Percentiles rank a stretch among this genome's conserved stretches.
Evolutionary conservation across 1,140 invertebrate species (phyloP).

Genomic region (Triops cancriformis): DNA sequence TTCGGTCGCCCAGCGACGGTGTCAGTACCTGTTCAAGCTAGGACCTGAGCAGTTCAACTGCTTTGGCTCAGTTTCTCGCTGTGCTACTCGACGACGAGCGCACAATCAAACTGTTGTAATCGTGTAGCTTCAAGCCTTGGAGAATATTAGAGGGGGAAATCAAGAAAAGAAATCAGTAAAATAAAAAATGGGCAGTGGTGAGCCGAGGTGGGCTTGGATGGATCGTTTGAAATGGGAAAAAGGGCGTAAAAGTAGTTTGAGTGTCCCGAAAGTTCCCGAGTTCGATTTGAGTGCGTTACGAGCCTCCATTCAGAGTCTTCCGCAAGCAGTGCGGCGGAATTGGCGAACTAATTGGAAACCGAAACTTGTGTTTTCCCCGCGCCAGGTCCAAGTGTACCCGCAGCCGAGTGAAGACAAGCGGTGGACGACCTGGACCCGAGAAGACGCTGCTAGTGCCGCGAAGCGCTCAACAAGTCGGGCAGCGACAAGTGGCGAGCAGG

Average conservation of each 20-base stretch:
- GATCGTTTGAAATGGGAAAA: neutral
- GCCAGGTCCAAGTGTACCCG: neutral
- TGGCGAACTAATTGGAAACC: conserved; percentile 1
- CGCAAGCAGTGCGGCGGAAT: neutral
- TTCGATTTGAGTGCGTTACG: conserved; percentile 4
- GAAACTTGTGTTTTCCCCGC: neutral
- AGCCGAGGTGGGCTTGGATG: neutral
- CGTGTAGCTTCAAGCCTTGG: too few relatives aligned
- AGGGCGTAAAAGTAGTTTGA: neutral
- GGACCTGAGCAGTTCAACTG: neutral
- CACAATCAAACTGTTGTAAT: too few relatives aligned
- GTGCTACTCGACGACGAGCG: too few relatives aligned
- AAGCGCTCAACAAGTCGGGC: neutral
- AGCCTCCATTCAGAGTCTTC: neutral
- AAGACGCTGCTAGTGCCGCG: neutral
- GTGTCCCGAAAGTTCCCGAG: neutral
- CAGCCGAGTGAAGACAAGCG: neutral
- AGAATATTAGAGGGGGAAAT: too few relatives aligned
- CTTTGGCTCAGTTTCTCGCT: neutral
- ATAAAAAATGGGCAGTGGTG: neutral
- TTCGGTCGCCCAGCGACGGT: neutral
- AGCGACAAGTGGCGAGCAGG: neutral
- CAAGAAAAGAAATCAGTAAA: neutral
- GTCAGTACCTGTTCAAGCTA: neutral
- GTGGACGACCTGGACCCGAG: neutral